Percentiles rank a stretch among this genome's conserved stretches.
Evolutionary conservation across 92 coral and sea anemone genomes (phyloP).

Genomic region (Hydrozoanthus gracilis): DNA sequence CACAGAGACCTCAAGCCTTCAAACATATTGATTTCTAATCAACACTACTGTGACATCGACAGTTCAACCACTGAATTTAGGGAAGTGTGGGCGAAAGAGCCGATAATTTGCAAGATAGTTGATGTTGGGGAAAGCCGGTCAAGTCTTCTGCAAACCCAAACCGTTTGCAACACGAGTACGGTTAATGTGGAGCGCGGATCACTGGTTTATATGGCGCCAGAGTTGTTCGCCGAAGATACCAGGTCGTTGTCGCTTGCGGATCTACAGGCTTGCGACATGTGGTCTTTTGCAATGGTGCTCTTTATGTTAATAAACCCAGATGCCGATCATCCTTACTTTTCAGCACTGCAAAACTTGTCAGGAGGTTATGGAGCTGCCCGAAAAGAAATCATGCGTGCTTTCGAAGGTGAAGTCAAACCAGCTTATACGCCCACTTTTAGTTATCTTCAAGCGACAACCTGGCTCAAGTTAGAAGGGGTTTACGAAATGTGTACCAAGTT

Average conservation of each 20-base stretch:
- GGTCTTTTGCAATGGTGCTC: too few relatives aligned
- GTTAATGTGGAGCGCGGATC: conserved; percentile 54
- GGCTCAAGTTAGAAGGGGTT: too few relatives aligned
- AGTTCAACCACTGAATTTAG: conserved; percentile 16
- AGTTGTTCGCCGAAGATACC: neutral
- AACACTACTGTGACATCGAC: conserved; percentile 31
- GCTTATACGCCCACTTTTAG: too few relatives aligned
- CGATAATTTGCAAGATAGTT: conserved; percentile 39
- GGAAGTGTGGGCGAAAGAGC: conserved; percentile 46
- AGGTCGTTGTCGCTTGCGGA: conserved; percentile 3
- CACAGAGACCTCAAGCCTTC: conserved; percentile 66
- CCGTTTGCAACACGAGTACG: conserved; percentile 49
- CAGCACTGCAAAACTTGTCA: too few relatives aligned
- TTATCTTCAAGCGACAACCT: too few relatives aligned
- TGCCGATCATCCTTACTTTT: too few relatives aligned
- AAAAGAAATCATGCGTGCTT: too few relatives aligned
- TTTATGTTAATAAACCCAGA: too few relatives aligned
- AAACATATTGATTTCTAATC: conserved; percentile 61
- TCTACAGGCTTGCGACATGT: too few relatives aligned
- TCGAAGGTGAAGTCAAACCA: too few relatives aligned
- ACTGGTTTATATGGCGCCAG: conserved; percentile 59
- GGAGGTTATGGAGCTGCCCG: too few relatives aligned
- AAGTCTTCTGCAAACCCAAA: conserved; percentile 46
- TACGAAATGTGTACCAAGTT: too few relatives aligned
- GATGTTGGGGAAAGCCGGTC: conserved; percentile 60